A percentile compares a stretch with the other conserved stretches of the same genome.
These are phyloP conservation scores for Theristicus caerulescens DNA, from an alignment of 2,113 vertebrate genomes.

Conservation along the genomic window DNA sequence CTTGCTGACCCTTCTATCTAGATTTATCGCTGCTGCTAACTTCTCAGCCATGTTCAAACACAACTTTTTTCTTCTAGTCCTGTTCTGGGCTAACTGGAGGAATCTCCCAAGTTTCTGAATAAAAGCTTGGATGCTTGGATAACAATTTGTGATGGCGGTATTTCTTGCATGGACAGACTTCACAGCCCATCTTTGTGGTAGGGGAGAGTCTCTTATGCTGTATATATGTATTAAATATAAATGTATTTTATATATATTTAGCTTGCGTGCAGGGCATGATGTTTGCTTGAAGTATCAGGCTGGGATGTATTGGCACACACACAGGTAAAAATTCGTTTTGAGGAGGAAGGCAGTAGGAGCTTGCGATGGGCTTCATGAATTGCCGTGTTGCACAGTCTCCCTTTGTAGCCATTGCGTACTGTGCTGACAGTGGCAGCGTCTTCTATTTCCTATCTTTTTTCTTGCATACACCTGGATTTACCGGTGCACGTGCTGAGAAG, in stretches of 20 bases:
- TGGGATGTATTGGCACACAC: background rate
- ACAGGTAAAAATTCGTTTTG: background rate
- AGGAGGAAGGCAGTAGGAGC: background rate
- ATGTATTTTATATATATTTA: background rate
- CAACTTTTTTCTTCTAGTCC: background rate
- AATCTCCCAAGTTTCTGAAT: background rate
- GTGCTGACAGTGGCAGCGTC: background rate
- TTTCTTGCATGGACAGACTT: background rate
- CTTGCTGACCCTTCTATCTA: background rate
- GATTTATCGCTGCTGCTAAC: background rate
- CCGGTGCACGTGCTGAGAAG: fast-evolving
- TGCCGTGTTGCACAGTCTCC: background rate
- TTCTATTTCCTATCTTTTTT: background rate
- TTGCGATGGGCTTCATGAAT: background rate
- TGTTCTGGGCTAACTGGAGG: background rate
- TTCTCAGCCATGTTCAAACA: background rate
- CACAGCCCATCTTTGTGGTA: background rate
- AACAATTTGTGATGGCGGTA: background rate
- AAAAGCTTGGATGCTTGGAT: background rate
- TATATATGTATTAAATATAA: background rate
- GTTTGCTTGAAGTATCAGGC: background rate
- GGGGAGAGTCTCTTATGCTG: background rate
- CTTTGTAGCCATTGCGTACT: background rate
- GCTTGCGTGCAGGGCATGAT: background rate
- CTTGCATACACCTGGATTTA: background rate